Evolutionary conservation across 2,888 invertebrate genomes (phyloP).

Genomic region (Belgica antarctica): DNA sequence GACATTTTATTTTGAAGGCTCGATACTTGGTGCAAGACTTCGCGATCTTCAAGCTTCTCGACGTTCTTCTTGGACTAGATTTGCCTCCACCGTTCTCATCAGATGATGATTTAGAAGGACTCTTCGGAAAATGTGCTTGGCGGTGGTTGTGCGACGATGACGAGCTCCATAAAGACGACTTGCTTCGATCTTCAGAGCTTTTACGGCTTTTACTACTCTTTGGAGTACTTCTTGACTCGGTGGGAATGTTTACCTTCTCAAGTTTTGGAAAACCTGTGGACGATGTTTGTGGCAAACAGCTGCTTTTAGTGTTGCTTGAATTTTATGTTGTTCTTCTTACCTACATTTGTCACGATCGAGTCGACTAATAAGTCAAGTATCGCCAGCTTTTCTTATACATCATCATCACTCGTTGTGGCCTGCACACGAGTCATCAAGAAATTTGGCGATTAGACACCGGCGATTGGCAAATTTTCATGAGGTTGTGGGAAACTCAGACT

Average conservation of each 20-base stretch:
- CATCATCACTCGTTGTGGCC: slow-evolving; percentile 82
- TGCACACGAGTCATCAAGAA: slow-evolving; percentile 52
- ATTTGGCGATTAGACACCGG: too few species aligned
- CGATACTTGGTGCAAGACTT: too few species aligned
- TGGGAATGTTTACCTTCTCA: slow-evolving; percentile 73
- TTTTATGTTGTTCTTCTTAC: slow-evolving; percentile 64
- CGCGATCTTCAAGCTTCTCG: too few species aligned
- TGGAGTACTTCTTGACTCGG: neutral
- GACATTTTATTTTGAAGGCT: too few species aligned
- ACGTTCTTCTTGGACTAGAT: too few species aligned
- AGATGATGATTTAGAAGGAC: neutral
- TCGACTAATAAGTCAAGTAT: slow-evolving; percentile 98
- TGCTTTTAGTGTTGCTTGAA: too few species aligned
- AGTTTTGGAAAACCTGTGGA: slow-evolving; percentile 90
- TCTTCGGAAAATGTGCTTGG: neutral
- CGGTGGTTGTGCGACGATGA: neutral
- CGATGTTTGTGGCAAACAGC: slow-evolving; percentile 90
- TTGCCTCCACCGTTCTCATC: too few species aligned
- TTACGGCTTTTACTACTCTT: neutral
- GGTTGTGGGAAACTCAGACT: too few species aligned
- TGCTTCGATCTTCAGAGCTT: neutral
- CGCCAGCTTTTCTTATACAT: slow-evolving; percentile 92
- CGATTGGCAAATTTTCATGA: too few species aligned
- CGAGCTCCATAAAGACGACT: neutral
- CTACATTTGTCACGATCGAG: slow-evolving; percentile 98